Base-by-base conservation (phyloP, 2,888 invertebrate genomes). In the Zygaena filipendulae region DNA sequence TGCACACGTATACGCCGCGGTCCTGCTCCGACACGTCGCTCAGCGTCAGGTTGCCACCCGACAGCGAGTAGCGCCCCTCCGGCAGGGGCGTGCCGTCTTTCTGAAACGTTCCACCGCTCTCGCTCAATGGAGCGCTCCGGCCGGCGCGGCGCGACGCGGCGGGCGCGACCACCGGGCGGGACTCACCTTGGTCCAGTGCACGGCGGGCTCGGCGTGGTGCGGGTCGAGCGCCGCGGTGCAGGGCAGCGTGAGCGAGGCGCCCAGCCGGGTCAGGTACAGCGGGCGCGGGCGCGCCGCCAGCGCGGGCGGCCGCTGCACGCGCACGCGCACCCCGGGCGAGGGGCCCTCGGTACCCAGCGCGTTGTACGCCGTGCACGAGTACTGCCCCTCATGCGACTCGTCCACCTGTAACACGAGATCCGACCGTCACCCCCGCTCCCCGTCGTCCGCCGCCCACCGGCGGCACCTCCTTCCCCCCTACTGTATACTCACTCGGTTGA, bases 291-390 rank as follows among this genome's bases (percentile, higher is more conserved):
- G 88, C 28, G 87, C 72, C 7, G 85, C 85, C 62, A 96, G 92
- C 46, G 88, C 84, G 11, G 95, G 95, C 19, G 95, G 92, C 39
- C 91, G 87, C 81, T 88, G 88, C 40, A 92, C 92, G 51, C 90
- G 84, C 52, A 92, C 92, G 51, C 88, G 87, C 68, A 96, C 94
- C 25, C 87, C 84, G 16, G 90, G 85, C 29, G 95, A 95, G 12
- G 92, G 85, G 5, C 94, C 92, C 45, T 88, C 90, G 13, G 91
- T 88, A 27, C 95, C 96, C 52, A 95, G 83, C 41, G 87, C 86
- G 66, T 95, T 96, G 74, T 90, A 92, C 23, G 97, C 95, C 12
- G 93, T 94, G 69, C 96, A 97, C 35, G 91, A 88, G 70, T 96
- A 96, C 49, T 86, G 84, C 22, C 96, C 97, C 38, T 88, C 90